Conservation (phyloP, 2,888 invertebrate species). For the Eilema griseolum region DNA sequence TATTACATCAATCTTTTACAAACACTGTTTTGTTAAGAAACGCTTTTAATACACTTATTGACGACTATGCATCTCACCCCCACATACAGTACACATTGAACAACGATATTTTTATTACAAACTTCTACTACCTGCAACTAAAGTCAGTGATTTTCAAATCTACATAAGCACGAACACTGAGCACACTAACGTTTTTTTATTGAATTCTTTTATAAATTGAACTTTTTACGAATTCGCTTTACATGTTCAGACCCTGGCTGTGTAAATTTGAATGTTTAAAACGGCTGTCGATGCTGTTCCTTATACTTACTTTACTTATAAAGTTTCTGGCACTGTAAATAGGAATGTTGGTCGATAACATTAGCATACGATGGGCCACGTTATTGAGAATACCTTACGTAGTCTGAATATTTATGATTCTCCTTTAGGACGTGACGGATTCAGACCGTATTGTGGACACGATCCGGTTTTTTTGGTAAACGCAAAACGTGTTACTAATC, state of each 20-base stretch:
- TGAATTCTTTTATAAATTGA: not conserved
- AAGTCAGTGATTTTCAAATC: slow-evolving; percentile 1
- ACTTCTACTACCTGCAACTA: slow-evolving; percentile 12
- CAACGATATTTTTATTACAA: slow-evolving; percentile 62
- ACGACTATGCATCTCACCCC: slow-evolving; percentile 73
- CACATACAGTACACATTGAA: slow-evolving; percentile 83
- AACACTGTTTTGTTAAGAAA: slow-evolving; percentile 66
- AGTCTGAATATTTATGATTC: slow-evolving; percentile 58
- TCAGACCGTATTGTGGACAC: slow-evolving; percentile 18
- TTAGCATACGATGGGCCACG: slow-evolving; percentile 45
- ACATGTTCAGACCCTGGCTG: slow-evolving; percentile 3
- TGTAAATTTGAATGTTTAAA: slow-evolving; percentile 9
- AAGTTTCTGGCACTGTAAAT: slow-evolving; percentile 49
- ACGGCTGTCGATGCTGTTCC: not conserved
- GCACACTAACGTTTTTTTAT: not conserved
- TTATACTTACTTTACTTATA: slow-evolving; percentile 22
- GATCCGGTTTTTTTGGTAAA: slow-evolving; percentile 16
- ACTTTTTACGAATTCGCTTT: not conserved
- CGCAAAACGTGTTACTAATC: slow-evolving; percentile 19
- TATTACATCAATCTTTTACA: slow-evolving; percentile 38
- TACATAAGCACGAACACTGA: slow-evolving; percentile 9
- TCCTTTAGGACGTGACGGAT: slow-evolving; percentile 47
- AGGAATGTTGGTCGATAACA: slow-evolving; percentile 46
- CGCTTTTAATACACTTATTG: slow-evolving; percentile 67
- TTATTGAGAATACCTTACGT: slow-evolving; percentile 46